These are phyloP conservation scores for Phymanthus crucifer DNA, from an alignment of 92 coral and sea anemone species.

Conservation along the genomic window DNA sequence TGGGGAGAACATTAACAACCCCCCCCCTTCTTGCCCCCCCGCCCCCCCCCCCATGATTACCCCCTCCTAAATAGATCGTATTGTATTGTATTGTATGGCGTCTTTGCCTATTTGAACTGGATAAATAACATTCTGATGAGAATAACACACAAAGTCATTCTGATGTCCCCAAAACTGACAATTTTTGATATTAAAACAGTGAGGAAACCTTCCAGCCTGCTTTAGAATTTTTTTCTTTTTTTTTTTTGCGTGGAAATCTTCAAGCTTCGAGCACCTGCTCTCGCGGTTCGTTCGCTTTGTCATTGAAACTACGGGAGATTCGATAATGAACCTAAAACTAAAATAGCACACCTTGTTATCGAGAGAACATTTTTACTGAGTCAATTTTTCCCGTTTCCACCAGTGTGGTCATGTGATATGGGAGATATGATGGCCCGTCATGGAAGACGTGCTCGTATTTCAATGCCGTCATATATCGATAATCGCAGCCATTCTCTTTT, in stretches of 20 bases:
- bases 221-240: not conserved
- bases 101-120: not conserved
- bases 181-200: too few relatives aligned
- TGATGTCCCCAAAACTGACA: too few relatives aligned
- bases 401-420: not conserved
- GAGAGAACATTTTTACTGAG: not conserved
- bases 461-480: not conserved
- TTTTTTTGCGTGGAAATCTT: not conserved
- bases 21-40: too few relatives aligned
- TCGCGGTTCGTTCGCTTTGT: not conserved
- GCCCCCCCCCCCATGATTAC: too few relatives aligned
- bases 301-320: not conserved
- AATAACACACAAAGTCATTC: too few relatives aligned
- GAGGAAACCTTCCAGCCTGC: too few relatives aligned
- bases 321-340: not conserved
- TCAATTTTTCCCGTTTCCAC: not conserved
- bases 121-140: not conserved
- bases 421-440: not conserved
- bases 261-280: not conserved
- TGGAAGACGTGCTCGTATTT: not conserved
- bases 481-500: not conserved
- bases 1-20: too few relatives aligned
- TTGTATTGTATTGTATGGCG: not conserved
- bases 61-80: too few relatives aligned
- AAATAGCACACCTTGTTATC: not conserved